Evolutionary conservation across 2,888 invertebrate genomes (phyloP).

Genomic region (Diarsia mendica): DNA sequence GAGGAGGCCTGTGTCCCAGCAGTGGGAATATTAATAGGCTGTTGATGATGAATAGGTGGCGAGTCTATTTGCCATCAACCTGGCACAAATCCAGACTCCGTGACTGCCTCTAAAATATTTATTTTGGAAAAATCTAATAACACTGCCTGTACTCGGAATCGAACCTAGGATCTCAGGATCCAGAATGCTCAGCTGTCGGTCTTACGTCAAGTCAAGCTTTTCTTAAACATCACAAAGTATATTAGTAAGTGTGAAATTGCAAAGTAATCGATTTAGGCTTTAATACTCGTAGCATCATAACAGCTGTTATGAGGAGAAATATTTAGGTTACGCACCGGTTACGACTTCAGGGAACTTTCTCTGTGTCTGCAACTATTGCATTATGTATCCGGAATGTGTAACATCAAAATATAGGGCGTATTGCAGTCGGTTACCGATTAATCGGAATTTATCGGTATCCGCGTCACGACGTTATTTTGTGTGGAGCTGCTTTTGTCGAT

Average conservation of each 20-base stretch:
- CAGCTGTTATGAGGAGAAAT: neutral
- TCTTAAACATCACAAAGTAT: neutral
- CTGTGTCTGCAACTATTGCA: conserved; percentile 19
- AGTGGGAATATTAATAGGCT: too few species aligned
- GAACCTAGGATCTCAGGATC: neutral
- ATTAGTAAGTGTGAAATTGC: conserved; percentile 5
- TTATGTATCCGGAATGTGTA: conserved; percentile 22
- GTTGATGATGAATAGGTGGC: neutral
- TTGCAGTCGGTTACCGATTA: conserved; percentile 4
- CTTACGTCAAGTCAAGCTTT: neutral
- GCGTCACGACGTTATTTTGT: neutral
- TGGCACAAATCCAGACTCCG: neutral
- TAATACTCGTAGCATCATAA: conserved; percentile 26
- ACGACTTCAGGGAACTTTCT: conserved; percentile 50
- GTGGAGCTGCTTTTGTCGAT: neutral
- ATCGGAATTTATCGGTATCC: conserved; percentile 18
- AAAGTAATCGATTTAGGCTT: conserved; percentile 26
- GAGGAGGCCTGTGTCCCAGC: too few species aligned
- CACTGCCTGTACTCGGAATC: neutral
- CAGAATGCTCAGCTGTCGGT: neutral
- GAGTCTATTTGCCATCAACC: neutral
- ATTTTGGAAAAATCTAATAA: neutral
- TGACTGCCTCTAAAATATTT: neutral
- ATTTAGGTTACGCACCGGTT: conserved; percentile 35
- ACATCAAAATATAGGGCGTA: conserved; percentile 20